Evolutionary conservation across 2,113 vertebrate genomes (phyloP).

Genomic region (Arenaria interpres): DNA sequence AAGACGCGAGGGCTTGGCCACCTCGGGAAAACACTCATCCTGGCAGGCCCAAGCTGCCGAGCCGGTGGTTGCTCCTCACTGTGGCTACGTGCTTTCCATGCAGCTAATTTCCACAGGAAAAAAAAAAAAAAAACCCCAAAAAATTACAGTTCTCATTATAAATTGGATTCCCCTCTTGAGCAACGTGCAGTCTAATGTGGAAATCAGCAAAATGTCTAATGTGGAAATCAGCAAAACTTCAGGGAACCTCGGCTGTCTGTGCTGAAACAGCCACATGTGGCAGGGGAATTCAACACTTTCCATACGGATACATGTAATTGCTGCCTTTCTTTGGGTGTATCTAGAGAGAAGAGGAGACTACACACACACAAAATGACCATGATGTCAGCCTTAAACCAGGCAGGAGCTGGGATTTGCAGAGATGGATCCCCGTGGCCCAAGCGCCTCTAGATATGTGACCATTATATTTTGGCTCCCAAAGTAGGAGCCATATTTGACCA

Average conservation of each 20-base stretch:
- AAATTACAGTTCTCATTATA: neutral
- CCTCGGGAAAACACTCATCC: neutral
- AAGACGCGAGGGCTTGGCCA: neutral
- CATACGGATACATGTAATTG: neutral
- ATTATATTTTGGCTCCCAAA: neutral
- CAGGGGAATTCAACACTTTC: rapidly evolving
- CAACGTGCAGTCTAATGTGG: neutral
- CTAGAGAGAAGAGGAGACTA: neutral
- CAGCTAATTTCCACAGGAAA: neutral
- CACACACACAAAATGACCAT: neutral
- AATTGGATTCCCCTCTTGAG: neutral
- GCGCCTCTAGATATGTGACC: neutral
- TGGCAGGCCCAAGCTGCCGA: neutral
- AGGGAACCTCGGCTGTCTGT: neutral
- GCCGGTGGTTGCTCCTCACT: neutral
- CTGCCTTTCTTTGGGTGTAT: neutral
- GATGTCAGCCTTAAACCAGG: neutral
- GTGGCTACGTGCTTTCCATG: slow-evolving; percentile 26
- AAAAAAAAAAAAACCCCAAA: too few species aligned
- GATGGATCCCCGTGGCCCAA: neutral
- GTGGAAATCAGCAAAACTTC: neutral
- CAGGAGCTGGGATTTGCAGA: neutral
- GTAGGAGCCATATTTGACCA: neutral
- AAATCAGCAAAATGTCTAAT: neutral
- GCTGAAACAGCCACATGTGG: neutral